A percentile compares a stretch with the other conserved stretches of the same genome.
These are phyloP conservation scores for Drosophila nr. fundita DNA, from an alignment of 2,888 invertebrate genomes.

Conservation along the genomic window DNA sequence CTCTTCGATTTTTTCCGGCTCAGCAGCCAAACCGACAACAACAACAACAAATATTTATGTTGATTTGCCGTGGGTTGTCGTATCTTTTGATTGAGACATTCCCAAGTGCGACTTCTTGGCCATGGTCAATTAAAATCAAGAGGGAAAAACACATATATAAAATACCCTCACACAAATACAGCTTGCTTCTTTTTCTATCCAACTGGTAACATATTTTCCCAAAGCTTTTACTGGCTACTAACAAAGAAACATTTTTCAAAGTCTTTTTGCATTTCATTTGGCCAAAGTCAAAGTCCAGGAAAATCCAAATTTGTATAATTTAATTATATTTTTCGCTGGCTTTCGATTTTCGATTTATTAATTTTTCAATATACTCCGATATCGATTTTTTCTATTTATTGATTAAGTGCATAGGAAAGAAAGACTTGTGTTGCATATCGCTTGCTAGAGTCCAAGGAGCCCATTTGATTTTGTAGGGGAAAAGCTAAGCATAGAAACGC, in stretches of 20 bases:
- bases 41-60: slow-evolving; percentile 63
- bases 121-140: slow-evolving; percentile 75
- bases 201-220: not conserved
- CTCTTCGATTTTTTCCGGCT: slow-evolving; percentile 57
- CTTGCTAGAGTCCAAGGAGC: not conserved
- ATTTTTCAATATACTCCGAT: not conserved
- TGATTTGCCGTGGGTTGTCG: slow-evolving; percentile 75
- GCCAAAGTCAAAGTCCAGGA: not conserved
- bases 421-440: not conserved
- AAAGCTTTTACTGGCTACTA: not conserved
- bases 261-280: not conserved
- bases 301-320: not conserved
- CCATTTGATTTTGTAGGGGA: not conserved
- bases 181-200: not conserved
- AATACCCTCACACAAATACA: slow-evolving; percentile 1
- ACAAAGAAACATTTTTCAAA: not conserved
- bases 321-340: not conserved
- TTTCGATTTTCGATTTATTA: not conserved
- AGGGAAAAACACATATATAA: slow-evolving; percentile 29
- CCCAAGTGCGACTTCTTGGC: slow-evolving; percentile 80
- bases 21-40: slow-evolving; percentile 33
- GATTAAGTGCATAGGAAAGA: not conserved
- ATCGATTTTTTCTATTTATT: not conserved
- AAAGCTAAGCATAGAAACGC: slow-evolving; percentile 44
- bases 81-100: slow-evolving; percentile 76